Evolutionary conservation across 2,888 invertebrate species (phyloP).

Genomic region (Drosophila meridionalis): DNA sequence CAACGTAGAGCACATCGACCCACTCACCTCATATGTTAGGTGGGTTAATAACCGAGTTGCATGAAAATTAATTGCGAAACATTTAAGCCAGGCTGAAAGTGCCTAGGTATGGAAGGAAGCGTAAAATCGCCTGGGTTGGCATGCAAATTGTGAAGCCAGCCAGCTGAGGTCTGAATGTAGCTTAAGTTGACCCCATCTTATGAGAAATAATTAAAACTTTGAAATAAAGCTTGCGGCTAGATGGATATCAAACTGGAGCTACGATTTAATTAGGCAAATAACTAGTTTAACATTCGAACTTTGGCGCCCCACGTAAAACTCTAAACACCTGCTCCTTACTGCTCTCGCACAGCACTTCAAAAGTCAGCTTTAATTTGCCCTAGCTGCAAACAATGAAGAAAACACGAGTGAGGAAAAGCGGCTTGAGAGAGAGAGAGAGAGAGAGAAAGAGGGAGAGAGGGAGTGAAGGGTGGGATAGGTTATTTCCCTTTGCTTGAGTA

Average conservation of each 20-base stretch:
- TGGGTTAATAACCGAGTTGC: constrained; percentile 77
- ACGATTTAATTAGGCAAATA: constrained; percentile 66
- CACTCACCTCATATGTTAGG: constrained; percentile 32
- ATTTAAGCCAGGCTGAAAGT: constrained; percentile 51
- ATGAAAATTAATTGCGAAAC: constrained; percentile 80
- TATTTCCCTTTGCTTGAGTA: constrained; percentile 6
- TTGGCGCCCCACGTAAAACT: constrained; percentile 1
- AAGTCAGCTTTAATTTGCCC: constrained; percentile 48
- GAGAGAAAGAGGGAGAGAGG: neutral
- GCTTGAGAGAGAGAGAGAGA: neutral
- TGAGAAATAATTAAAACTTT: constrained; percentile 53
- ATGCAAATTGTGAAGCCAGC: constrained; percentile 66
- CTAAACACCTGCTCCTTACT: constrained; percentile 3
- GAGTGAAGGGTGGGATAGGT: neutral
- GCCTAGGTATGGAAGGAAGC: constrained; percentile 51
- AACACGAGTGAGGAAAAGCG: neutral
- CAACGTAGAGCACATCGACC: constrained; percentile 4
- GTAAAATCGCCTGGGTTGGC: constrained; percentile 37
- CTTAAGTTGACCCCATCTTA: constrained; percentile 24
- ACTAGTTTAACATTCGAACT: constrained; percentile 45
- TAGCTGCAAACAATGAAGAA: constrained; percentile 27
- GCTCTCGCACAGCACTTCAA: constrained; percentile 14
- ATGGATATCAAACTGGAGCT: constrained; percentile 22
- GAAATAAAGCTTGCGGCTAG: constrained; percentile 36
- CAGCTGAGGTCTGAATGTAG: constrained; percentile 5